Conservation (phyloP, 2,113 vertebrate species). For the Ptyas mucosa region DNA sequence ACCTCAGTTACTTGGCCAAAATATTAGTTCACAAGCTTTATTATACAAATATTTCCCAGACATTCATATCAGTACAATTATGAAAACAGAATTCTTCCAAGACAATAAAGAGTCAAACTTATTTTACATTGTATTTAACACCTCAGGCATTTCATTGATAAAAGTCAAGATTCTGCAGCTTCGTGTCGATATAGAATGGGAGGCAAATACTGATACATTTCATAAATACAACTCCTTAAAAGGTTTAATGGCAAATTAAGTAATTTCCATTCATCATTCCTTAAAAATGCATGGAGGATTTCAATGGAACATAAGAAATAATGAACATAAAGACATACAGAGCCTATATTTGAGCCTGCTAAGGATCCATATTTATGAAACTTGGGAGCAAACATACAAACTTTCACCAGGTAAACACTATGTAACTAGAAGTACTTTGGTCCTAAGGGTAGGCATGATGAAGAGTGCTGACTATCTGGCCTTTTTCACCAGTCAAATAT, state of each 20-base stretch:
- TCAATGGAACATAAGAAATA: not conserved
- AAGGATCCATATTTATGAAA: not conserved
- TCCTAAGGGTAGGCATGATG: not conserved
- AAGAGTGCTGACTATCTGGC: not conserved
- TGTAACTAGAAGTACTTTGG: not conserved
- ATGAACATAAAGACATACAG: not conserved
- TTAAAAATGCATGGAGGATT: constrained; percentile 23
- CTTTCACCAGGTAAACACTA: not conserved
- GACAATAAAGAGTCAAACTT: not conserved
- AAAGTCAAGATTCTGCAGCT: constrained; percentile 12
- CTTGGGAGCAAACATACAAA: not conserved
- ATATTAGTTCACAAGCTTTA: not conserved
- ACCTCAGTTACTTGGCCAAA: not conserved
- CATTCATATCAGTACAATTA: not conserved
- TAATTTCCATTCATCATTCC: not conserved
- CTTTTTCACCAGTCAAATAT: not conserved
- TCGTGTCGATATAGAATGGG: not conserved
- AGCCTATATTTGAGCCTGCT: not conserved
- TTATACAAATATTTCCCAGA: not conserved
- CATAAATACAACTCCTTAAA: not conserved
- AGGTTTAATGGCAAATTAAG: constrained; percentile 26
- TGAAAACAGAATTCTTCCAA: constrained; percentile 1
- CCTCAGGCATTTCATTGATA: not conserved
- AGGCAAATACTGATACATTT: constrained; percentile 3
- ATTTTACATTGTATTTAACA: not conserved